Base-by-base conservation (phyloP, 2,888 invertebrate genomes). In the Cosmia trapezina region DNA sequence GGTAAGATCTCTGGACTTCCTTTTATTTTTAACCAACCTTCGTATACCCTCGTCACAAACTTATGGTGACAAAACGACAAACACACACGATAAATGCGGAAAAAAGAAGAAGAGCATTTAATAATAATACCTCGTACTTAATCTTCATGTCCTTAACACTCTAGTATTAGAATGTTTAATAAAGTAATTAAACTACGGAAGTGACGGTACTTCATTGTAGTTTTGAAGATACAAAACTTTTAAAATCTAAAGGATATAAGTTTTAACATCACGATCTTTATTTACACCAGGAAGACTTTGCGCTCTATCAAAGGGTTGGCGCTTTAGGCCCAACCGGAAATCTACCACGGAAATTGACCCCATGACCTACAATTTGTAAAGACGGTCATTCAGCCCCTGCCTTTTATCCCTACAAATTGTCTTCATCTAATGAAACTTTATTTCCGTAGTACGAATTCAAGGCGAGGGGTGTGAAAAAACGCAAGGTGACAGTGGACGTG, bases 401-500 rank as follows among this genome's bases (percentile, higher is more conserved):
- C 64, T 19, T 62, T 41, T 49, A 33, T 47, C 63, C 54, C 41
- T 47, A 41, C 41, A 56, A 41, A 72, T 60, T 53, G 41, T 63
- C 37, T 56, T 51, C 47, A 54, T 79, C 17, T 74, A 63, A 67
- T 62, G 8, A 60, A 68, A 28, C 19, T 49, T 76, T 66, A 62
- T 73, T 67, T 74, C 76, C 64, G 63, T 97, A 99, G 99, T 99
- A 99, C 96, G 99, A 99, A 96, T 99, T 99, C 97, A 99, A 99
- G 97, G 98, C 99, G 86, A 98, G 99, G 94, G 99, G 99, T 70
- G 98, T 99, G 92, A 99, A 99, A 96, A 99, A 99, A 96, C 98
- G 98, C 92, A 99, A 99, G 96, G 99, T 99, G 89, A 98, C 98
- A 75, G 97, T 99, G 83, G 98, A 98, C 88, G 98, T 99, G 82